A percentile compares a stretch with the other conserved stretches of the same genome.
phyloP scores from a whole-genome alignment of 2,888 invertebrate genomes.

The Minunthozetes semirufus region DNA sequence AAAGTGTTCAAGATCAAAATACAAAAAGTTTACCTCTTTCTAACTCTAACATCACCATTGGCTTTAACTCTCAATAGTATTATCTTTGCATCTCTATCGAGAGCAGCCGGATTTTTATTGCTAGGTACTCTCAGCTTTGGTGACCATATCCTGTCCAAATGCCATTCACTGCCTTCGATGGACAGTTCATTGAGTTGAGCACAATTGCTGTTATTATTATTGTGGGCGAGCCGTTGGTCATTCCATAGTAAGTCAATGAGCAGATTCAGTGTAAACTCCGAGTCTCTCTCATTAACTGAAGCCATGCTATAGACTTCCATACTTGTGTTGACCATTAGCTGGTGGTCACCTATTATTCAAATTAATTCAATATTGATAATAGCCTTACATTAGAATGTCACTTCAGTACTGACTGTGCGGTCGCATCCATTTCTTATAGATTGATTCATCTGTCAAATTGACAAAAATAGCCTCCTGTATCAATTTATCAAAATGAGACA shows the following conservation, averaged over 20 bases:
- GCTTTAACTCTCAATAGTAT: constrained; percentile 70
- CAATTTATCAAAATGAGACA: background rate
- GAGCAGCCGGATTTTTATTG: constrained; percentile 60
- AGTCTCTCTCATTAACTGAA: constrained; percentile 21
- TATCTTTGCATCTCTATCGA: constrained; percentile 53
- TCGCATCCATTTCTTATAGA: constrained; percentile 16
- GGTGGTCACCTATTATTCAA: background rate
- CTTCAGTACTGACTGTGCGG: background rate
- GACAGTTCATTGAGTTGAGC: background rate
- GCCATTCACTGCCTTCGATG: constrained; percentile 59
- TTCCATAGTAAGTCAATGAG: constrained; percentile 26
- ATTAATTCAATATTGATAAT: too few species aligned
- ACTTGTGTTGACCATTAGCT: background rate
- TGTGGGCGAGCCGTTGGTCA: constrained; percentile 3
- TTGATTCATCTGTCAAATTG: background rate
- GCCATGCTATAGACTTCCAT: constrained; percentile 30
- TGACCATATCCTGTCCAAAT: constrained; percentile 40
- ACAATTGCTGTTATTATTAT: background rate
- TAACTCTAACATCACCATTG: constrained; percentile 69
- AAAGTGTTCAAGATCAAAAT: too few species aligned
- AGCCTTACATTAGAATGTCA: background rate
- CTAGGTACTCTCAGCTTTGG: constrained; percentile 41
- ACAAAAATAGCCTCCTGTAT: background rate
- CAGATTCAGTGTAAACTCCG: constrained; percentile 13
- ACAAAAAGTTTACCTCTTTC: constrained; percentile 58